Evolutionary conservation across 2,113 vertebrate genomes (phyloP), one percentile per base, ranked within the genome.

Genomic region (Montifringilla adamsi): DNA sequence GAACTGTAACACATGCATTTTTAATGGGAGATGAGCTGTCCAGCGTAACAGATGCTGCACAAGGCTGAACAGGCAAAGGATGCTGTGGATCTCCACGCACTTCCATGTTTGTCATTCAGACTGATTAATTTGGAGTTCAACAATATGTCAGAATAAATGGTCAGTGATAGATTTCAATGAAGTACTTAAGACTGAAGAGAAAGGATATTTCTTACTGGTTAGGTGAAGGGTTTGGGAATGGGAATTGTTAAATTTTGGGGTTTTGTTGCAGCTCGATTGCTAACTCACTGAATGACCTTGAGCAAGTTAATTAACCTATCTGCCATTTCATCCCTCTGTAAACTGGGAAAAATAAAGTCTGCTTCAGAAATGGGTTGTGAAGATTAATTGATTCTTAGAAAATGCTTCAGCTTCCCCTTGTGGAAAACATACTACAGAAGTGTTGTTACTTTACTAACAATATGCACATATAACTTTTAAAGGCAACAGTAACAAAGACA

Each of bases 291-390:
- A 46, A 41, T 89, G 83, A 95, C 85, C 90, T 95, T 81, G 83
- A 75, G 76, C 31, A 49, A 96, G 85, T 93, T 93, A 92, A 93
- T 96, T 96, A 96, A 93, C 92, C 85, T 89, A 39, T 83, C 46
- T 95, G 64, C 80, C 56, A 53, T 89, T 93, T 90, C 50, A 90
- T 77, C 44, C 83, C 27, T 90, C 79, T 92, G 76, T 84, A 96
- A 96, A 81, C 76, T 58, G 37, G 10, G 56, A 44, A 84, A 86
- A 90, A 92, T 78, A 92, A 84, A 6, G 15, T 56, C 84, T 74
- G 43, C 82, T 93, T 90, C 90, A 84, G 90, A 92, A 80, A 80
- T n/a, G 16, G 11, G 35, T 59, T 93, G 52, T 72, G 72, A 89
- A 76, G 68, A 62, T 70, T 70, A 89, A 87, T 49, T 85, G 84